A percentile compares a stretch with the other conserved stretches of the same genome.
phyloP scores from a whole-genome alignment of 1,140 invertebrate species.

The Chrysopa pallens region DNA sequence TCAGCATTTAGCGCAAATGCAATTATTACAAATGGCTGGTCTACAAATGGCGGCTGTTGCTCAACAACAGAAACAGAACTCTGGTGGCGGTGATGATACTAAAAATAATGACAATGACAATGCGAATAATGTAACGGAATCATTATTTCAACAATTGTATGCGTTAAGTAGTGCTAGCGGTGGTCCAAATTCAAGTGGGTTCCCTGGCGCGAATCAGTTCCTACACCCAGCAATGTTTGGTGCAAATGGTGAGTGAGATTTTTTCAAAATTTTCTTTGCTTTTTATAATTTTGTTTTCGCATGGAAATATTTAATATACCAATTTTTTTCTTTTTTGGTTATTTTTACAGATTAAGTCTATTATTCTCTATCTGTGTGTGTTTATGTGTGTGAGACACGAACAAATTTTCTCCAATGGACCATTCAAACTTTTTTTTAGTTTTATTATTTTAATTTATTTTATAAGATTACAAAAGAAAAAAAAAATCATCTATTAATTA shows the following conservation, averaged over 20 bases:
- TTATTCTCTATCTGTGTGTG: too few relatives aligned
- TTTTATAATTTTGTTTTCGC: too few relatives aligned
- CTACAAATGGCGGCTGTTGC: constrained; percentile 4
- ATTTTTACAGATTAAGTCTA: too few relatives aligned
- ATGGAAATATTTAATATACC: too few relatives aligned
- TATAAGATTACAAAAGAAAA: too few relatives aligned
- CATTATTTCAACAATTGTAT: constrained; percentile 22
- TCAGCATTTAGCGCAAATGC: constrained; percentile 12
- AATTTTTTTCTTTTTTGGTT: neutral
- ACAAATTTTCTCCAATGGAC: too few relatives aligned
- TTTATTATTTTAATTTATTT: too few relatives aligned
- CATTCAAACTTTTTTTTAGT: too few relatives aligned
- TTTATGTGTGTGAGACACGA: too few relatives aligned
- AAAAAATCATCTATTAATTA: too few relatives aligned
- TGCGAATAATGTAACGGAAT: constrained; percentile 10
- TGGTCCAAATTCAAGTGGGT: constrained; percentile 3
- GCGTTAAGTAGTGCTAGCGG: constrained; percentile 16
- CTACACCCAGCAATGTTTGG: constrained; percentile 22
- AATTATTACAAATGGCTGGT: constrained; percentile 17
- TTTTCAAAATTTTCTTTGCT: too few relatives aligned
- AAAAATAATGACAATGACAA: constrained; percentile 9
- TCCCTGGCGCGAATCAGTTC: constrained; percentile 16
- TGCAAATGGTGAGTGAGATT: constrained; percentile 19
- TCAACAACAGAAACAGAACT: constrained; percentile 2
- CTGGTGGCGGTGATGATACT: neutral